Evolutionary conservation across 2,113 vertebrate species (phyloP), one percentile per base, ranked within the genome.

Genomic region (Thamnaconus septentrionalis): DNA sequence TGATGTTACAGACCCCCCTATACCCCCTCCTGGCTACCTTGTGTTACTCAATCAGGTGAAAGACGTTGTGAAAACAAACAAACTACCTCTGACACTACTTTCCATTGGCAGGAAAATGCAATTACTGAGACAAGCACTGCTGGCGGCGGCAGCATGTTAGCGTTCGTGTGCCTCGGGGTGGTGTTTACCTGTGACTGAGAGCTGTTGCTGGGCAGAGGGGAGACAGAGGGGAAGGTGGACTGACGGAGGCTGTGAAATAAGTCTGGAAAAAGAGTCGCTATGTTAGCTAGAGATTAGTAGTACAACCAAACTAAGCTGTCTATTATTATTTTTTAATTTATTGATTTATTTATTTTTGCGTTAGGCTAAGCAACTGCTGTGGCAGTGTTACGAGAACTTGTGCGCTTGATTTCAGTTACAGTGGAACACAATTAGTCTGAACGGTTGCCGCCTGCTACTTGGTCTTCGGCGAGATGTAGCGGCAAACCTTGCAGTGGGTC

Each of bases 401-500:
- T 85, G 73, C 7, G 18, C 58, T 63, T 61, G 59, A 75, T 55
- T 80, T 41, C 53, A 68, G 10, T 47, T 31, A 65, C 59, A 71
- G 63, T 75, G 81, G 72, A 71, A 46, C 4, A 69, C 50, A 46
- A 85, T 86, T 76, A 83, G 76, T 75, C 49, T 61, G 69, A 10
- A 56, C 12, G 49, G n/a, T 31, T 31, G 1, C 18, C 18, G 18
- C 18, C 18, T 7, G 12, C 68, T 62, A 44, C 57, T 59, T n/a
- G 48, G 41, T 48, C 68, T 68, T 49, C 9, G 9, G 52, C 6
- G 51, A 45, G 12, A 56, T 44, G 8, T 44, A 46, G 41, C 5
- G 45, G 82, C 89, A 90, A 31, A 98, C 97, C 97, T 91, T 96
- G 96, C 66, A 98, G 94, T 62, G 95, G 93, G 71, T 99, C 97